Percentiles rank a stretch among this genome's conserved stretches.
These are phyloP conservation scores for Gyrodactylus salaris DNA, from an alignment of 1,140 invertebrate species.

Conservation along the genomic window DNA sequence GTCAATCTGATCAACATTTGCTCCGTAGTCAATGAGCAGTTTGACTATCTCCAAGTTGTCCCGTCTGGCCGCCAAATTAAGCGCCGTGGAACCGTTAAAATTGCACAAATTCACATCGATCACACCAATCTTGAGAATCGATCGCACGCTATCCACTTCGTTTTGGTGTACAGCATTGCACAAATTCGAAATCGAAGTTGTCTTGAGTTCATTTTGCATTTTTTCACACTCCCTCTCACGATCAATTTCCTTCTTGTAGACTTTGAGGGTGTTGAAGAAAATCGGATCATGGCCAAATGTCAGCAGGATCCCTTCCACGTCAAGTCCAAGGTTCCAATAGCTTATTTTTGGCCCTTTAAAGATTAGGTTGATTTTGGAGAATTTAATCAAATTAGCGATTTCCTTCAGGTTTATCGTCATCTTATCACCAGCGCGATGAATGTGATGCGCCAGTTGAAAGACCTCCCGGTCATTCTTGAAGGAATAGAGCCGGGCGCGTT, in stretches of 20 bases:
- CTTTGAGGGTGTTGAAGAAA: background rate
- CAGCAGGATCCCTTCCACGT: conserved; percentile 9
- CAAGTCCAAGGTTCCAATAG: background rate
- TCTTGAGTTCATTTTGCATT: background rate
- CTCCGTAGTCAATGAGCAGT: conserved; percentile 14
- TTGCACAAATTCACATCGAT: conserved; percentile 1
- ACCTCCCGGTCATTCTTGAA: background rate
- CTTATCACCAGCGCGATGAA: background rate
- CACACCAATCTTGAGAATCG: background rate
- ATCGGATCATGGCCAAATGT: background rate
- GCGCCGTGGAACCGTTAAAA: background rate
- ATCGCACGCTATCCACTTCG: background rate
- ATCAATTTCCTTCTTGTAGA: conserved; percentile 1
- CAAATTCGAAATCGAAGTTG: background rate
- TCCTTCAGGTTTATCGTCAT: background rate
- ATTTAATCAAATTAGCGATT: background rate
- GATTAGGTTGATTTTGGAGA: background rate
- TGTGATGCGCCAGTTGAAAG: background rate
- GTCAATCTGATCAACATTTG: conserved; percentile 18
- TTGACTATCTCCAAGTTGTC: conserved; percentile 12
- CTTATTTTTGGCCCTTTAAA: background rate
- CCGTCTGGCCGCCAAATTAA: conserved; percentile 30
- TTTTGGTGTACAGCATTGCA: background rate
- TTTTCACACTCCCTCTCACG: background rate
- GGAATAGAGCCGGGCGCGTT: conserved; percentile 18